Evolutionary conservation across 2,113 vertebrate genomes (phyloP), one percentile per base, ranked within the genome.

Genomic region (Calyptomena viridis): DNA sequence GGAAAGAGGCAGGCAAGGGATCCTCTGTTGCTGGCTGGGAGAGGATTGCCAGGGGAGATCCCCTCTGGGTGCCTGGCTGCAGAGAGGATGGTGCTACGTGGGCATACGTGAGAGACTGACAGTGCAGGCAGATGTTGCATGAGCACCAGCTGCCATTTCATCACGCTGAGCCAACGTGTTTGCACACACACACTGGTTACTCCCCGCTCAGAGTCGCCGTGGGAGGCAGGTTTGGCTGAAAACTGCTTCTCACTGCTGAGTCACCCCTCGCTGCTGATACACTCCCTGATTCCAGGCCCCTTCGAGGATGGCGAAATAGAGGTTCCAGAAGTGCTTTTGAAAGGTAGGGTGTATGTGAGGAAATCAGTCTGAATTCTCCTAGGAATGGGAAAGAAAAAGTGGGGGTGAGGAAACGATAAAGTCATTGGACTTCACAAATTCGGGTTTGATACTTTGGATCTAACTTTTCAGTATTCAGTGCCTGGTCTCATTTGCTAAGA

Each of bases 221-320:
- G 80, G 89, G 93, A 90, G 88, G 86, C 35, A 30, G 60, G 53
- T 68, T 68, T 71, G 90, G 27, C 76, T 33, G 49, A 25, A 66
- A 90, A 52, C 13, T 0, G 1, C 44, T 80, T 47, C 55, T 76
- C 75, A 5, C 68, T 74, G 75, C 88, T 92, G 90, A 97, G 79
- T 93, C 92, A 93, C 47, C 35, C 30, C 47, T 50, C 8, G 58
- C 39, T 93, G 81, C 50, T 58, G 73, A 71, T 8, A 55, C 9
- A 3, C 58, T 79, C 52, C 60, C 81, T 0, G 0, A 22, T 67
- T 31, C 53, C 68, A 33, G 55, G 49, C 4, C 46, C 28, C 46
- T 90, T 77, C 0, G 0, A 84, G 66, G 47, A 39, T 33, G 33
- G 62, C 30, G 53, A 85, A 84, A 68, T 19, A 84, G 52, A n/a